These are phyloP conservation scores for Girardinichthys multiradiatus DNA, from an alignment of 2,113 vertebrate genomes.

Conservation along the genomic window DNA sequence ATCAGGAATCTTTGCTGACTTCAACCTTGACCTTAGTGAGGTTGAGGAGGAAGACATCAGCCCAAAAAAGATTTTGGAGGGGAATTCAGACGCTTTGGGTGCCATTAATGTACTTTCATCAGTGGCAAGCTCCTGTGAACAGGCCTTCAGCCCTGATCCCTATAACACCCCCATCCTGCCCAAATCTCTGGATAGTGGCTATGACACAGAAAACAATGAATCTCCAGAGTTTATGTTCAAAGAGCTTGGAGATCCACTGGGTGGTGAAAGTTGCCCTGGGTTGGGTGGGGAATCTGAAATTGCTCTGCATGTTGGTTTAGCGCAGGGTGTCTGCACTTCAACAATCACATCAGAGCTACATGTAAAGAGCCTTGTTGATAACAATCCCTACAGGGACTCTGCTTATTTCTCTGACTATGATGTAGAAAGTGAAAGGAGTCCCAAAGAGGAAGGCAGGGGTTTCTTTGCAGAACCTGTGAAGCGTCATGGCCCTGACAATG, in stretches of 20 bases:
- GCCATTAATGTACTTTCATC: constrained; percentile 84
- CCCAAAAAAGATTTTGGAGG: constrained; percentile 83
- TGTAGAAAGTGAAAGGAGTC: constrained; percentile 83
- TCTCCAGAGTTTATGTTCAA: constrained; percentile 93
- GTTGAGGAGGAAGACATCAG: constrained; percentile 71
- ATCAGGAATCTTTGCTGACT: constrained; percentile 82
- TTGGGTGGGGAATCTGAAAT: constrained; percentile 63
- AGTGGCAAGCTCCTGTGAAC: constrained; percentile 79
- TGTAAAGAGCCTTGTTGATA: constrained; percentile 77
- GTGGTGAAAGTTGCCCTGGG: constrained; percentile 48
- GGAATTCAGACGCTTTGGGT: constrained; percentile 81
- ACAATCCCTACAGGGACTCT: constrained; percentile 91
- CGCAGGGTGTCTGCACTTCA: constrained; percentile 58
- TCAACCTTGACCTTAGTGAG: constrained; percentile 81
- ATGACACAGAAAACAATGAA: constrained; percentile 96
- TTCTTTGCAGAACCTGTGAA: constrained; percentile 66
- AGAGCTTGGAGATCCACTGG: constrained; percentile 82
- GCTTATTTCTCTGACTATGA: constrained; percentile 98
- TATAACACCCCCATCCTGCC: constrained; percentile 81
- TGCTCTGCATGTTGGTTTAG: constrained; percentile 74
- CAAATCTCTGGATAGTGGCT: constrained; percentile 93
- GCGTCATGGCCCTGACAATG: constrained; percentile 35
- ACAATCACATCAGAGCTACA: constrained; percentile 71
- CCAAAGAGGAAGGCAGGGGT: constrained; percentile 75
- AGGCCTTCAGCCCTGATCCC: constrained; percentile 81